These are phyloP conservation scores for Neolamprologus caudopunctatus DNA, from an alignment of 2,113 vertebrate species.

Conservation along the genomic window DNA sequence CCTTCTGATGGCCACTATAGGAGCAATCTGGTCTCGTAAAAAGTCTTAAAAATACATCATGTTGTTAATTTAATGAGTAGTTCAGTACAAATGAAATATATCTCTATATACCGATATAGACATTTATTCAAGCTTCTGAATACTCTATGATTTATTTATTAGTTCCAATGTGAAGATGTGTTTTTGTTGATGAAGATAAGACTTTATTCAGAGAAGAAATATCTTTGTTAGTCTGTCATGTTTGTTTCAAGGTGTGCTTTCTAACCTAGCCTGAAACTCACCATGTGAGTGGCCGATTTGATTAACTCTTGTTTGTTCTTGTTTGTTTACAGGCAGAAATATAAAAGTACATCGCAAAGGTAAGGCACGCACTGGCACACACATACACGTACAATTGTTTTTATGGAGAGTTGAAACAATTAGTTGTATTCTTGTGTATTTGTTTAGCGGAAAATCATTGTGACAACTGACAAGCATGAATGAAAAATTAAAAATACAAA, in stretches of 20 bases:
- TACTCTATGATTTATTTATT: not conserved
- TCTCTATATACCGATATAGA: not conserved
- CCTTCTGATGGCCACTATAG: not conserved
- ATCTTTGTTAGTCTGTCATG: not conserved
- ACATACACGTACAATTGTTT: not conserved
- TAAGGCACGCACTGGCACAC: slow-evolving; percentile 37
- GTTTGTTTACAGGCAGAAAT: slow-evolving; percentile 74
- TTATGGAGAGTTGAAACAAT: not conserved
- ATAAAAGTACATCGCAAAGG: slow-evolving; percentile 74
- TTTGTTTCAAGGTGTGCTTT: not conserved
- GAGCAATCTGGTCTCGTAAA: not conserved
- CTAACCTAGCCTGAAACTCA: not conserved
- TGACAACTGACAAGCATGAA: not conserved
- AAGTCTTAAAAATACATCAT: not conserved
- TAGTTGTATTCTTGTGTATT: not conserved
- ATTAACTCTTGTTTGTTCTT: not conserved
- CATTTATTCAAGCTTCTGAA: not conserved
- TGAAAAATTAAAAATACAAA: not conserved
- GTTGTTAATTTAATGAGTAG: not conserved
- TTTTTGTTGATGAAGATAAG: not conserved
- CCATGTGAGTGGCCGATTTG: not conserved
- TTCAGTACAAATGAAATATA: not conserved
- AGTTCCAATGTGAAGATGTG: not conserved
- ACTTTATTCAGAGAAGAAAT: not conserved
- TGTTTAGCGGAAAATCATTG: not conserved